Base-by-base conservation (phyloP, 1,140 invertebrate species). In the Euura lappo region DNA sequence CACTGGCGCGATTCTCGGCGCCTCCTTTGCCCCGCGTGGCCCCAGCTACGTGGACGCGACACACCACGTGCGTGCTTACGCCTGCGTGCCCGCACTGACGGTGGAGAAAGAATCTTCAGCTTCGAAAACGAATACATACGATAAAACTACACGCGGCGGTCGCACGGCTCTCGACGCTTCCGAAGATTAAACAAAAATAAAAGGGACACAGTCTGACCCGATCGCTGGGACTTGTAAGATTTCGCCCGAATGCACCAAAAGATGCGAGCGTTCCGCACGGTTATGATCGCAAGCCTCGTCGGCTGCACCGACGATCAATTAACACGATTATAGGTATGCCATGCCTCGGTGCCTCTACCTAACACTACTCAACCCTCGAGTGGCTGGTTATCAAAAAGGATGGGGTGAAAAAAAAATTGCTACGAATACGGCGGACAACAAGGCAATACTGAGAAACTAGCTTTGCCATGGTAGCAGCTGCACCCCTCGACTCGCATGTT, bases 401-500 rank as follows among this genome's bases (percentile, higher is more conserved):
- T 60, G 51, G 51, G 51, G 51, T 60, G 51, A 28, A 28, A 60
- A 60, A 60, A 51, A 60, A 60, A 60, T 60, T 8, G 51, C 51
- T 8, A 60, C 51, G 4, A 60, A 60, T 60, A 60, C 51, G 51
- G 51, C 51, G 6, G 51, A 60, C 51, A 60, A 60, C 51, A 60
- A 60, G 51, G 51, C 51, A 5, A 60, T 60, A 60, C 51, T n/a
- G 3, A 6, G 10, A 60, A 3, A 60, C 10, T 6, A 60, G 10
- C 51, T 60, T 60, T 60, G 51, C 51, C 13, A n/a, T 60, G 51
- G 71, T 69, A 77, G 77, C 82, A 83, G 83, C 84, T 84, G 83
- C 77, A 76, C 76, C 80, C 76, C 77, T 60, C 51, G 44, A 69
- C 75, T 82, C 75, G 81, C 80, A 82, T 81, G 79, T 78, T 77